phyloP scores from a whole-genome alignment of 2,888 invertebrate genomes.

The Lithophane leautieri region DNA sequence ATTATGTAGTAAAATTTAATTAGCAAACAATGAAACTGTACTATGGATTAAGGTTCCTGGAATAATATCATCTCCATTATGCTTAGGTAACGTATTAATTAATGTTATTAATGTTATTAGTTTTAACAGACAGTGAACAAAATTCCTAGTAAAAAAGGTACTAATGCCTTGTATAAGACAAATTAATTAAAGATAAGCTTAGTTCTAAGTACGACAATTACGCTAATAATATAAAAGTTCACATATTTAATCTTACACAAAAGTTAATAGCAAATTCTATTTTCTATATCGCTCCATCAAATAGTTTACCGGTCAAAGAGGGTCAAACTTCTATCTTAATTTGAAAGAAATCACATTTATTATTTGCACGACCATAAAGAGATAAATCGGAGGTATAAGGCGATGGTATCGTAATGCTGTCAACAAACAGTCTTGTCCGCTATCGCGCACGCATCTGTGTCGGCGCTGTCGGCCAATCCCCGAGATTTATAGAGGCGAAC shows the following conservation, averaged over 20 bases:
- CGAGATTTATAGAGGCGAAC: slow-evolving; percentile 79
- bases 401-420: slow-evolving; percentile 72
- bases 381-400: slow-evolving; percentile 55
- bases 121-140: not conserved
- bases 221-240: not conserved
- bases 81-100: not conserved
- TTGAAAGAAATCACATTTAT: slow-evolving; percentile 57
- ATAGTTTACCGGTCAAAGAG: slow-evolving; percentile 15
- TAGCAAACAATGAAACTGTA: not conserved
- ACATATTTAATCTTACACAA: not conserved
- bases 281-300: not conserved
- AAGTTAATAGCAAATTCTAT: not conserved
- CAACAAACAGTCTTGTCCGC: slow-evolving; percentile 68
- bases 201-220: not conserved
- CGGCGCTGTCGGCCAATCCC: slow-evolving; percentile 72
- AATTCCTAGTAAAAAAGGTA: not conserved
- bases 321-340: slow-evolving; percentile 45
- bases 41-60: not conserved
- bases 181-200: not conserved
- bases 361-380: slow-evolving; percentile 55
- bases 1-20: not conserved
- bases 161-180: not conserved
- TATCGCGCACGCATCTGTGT: slow-evolving; percentile 78
- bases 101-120: not conserved
- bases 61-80: slow-evolving; percentile 2